Conservation (phyloP, 2,797 vertebrate species). For the Pipistrellus pipistrellus region DNA sequence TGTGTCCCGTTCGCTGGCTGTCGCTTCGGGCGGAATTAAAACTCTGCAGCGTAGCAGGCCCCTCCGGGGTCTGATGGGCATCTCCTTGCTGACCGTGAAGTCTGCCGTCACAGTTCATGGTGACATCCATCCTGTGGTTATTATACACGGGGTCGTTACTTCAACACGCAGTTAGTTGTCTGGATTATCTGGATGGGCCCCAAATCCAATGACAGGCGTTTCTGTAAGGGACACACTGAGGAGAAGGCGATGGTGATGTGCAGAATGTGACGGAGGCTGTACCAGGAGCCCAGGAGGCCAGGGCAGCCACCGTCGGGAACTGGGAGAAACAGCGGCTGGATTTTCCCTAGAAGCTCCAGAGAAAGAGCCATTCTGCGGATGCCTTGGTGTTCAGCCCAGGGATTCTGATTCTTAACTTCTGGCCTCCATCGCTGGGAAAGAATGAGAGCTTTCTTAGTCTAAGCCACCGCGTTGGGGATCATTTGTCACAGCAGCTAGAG, state of each 20-base stretch:
- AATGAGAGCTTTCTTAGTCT: neutral
- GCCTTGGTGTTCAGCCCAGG: neutral
- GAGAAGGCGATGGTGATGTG: neutral
- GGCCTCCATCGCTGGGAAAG: neutral
- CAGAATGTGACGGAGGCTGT: neutral
- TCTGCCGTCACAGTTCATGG: neutral
- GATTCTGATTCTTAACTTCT: neutral
- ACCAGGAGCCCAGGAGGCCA: neutral
- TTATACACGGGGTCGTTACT: neutral
- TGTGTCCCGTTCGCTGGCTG: neutral
- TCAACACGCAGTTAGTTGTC: neutral
- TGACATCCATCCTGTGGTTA: neutral
- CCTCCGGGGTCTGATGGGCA: neutral
- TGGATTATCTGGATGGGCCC: neutral
- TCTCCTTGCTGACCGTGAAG: neutral
- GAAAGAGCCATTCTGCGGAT: rapidly evolving
- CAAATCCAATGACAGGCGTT: neutral
- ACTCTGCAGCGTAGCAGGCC: rapidly evolving
- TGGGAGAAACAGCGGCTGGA: neutral
- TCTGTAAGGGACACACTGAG: neutral
- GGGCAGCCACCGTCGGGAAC: neutral
- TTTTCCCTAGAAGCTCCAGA: neutral
- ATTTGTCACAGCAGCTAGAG: neutral
- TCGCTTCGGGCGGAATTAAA: neutral
- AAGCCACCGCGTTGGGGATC: neutral